Evolutionary conservation across 2,888 invertebrate species (phyloP).

Genomic region (Idaea dimidiata): DNA sequence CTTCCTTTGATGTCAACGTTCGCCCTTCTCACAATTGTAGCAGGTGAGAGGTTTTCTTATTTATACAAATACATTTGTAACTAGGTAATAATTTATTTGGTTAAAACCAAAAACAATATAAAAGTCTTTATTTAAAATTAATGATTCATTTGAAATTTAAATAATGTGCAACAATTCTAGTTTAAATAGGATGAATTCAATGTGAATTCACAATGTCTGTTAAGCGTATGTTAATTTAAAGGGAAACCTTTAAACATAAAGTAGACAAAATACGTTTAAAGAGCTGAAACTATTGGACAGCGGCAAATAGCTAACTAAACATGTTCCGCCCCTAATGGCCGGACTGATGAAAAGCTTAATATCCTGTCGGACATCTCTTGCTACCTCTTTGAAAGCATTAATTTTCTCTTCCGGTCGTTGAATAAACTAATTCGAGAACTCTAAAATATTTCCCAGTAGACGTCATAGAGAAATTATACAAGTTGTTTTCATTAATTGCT

Average conservation of each 20-base stretch:
- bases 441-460: slow-evolving; percentile 26
- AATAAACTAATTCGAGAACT: slow-evolving; percentile 50
- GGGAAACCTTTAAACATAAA: slow-evolving; percentile 32
- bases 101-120: not conserved
- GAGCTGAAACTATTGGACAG: slow-evolving; percentile 33
- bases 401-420: slow-evolving; percentile 56
- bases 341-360: slow-evolving; percentile 64
- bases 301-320: slow-evolving; percentile 29
- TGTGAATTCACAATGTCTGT: slow-evolving; percentile 6
- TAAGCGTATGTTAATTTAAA: slow-evolving; percentile 24
- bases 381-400: slow-evolving; percentile 58
- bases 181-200: not conserved
- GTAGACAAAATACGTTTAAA: slow-evolving; percentile 36
- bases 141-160: not conserved
- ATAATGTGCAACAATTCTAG: not conserved
- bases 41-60: slow-evolving; percentile 49
- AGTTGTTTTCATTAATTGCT: not conserved
- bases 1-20: slow-evolving; percentile 72
- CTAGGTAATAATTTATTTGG: not conserved
- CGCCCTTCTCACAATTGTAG: slow-evolving; percentile 72
- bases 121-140: not conserved
- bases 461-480: slow-evolving; percentile 22
- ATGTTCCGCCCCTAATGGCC: slow-evolving; percentile 44
- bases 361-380: slow-evolving; percentile 48
- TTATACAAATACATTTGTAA: not conserved